Base-by-base conservation (phyloP, 2,888 invertebrate genomes). In the Heterodera filipjevi region DNA sequence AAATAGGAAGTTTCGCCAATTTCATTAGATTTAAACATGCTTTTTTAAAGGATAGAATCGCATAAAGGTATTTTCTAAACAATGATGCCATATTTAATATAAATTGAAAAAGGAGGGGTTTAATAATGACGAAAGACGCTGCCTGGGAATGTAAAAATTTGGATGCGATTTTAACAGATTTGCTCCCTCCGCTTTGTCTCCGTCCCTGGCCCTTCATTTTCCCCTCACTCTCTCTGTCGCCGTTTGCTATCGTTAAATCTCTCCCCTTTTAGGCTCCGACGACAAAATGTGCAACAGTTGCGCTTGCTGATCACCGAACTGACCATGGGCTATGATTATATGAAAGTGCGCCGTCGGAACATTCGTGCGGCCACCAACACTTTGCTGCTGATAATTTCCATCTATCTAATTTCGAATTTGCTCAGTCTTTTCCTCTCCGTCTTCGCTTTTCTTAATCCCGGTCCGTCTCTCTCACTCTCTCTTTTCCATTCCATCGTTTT, bases 241-340 rank as follows among this genome's bases (percentile, higher is more conserved):
- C 64, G 1, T 72, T 46, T 72, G 53, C 44, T 16, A 44, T 68
- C 39, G 19, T 68, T 39, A 32, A n/a, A 53, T 1, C 14, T 22
- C 5, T 76, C 33, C 27, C 35, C 44, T 33, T 19, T 59, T n/a
- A 59, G 59, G 59, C 12, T 59, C 5, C 59, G 59, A n/a, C 59
- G 44, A 32, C 78, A 68, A 77, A 27, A 72, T 33, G 33, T 84
- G 22, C 84, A 88, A 82, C 86, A 88, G 83, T 79, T 88, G 16
- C 85, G 88, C 3, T 87, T 85, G 10, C 76, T 88, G 73, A 89
- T 88, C 53, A 87, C 87, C 3, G 85, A 88, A 78, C 78, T 88
- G 19, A 89, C 88, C 14, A 81, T 88, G 81, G 88, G 88, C 1
- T 84, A 85, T 53, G 88, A 88, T 77, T 81, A 87, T 64, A 87